phyloP scores from a whole-genome alignment of 2,797 vertebrate genomes.

The Siniperca scherzeri region DNA sequence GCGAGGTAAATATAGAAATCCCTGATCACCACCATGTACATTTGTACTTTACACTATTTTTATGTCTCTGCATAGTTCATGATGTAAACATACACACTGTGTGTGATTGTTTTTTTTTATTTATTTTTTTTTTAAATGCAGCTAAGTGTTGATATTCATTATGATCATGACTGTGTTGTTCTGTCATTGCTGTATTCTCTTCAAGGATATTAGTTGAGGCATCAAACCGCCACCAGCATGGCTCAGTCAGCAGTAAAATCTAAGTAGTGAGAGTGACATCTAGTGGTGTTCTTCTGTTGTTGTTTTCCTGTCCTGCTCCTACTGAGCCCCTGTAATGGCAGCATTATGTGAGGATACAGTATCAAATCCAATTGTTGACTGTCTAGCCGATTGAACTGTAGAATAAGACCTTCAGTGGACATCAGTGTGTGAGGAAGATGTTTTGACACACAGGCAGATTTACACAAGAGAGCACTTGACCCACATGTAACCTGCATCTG shows the following conservation, averaged over 20 bases:
- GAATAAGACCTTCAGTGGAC: not conserved
- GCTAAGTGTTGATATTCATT: slow-evolving; percentile 45
- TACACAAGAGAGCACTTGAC: slow-evolving; percentile 14
- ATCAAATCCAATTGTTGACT: not conserved
- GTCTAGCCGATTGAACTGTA: not conserved
- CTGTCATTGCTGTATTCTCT: slow-evolving; percentile 45
- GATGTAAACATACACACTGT: slow-evolving; percentile 1
- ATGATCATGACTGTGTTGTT: slow-evolving; percentile 47
- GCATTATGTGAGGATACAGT: not conserved
- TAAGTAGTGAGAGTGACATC: slow-evolving; percentile 76
- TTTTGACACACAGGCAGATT: slow-evolving; percentile 25
- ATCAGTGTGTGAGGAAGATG: not conserved
- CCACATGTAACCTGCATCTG: not conserved
- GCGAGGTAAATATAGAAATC: not conserved
- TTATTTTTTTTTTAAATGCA: not conserved
- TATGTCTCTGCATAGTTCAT: slow-evolving; percentile 28
- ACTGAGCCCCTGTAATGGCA: slow-evolving; percentile 6
- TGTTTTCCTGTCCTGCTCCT: not conserved
- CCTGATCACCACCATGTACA: slow-evolving; percentile 37
- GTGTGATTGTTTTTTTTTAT: not conserved
- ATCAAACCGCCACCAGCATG: slow-evolving; percentile 8
- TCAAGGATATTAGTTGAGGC: slow-evolving; percentile 23
- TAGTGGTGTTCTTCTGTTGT: slow-evolving; percentile 62
- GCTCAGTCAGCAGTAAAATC: slow-evolving; percentile 41
- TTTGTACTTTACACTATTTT: slow-evolving; percentile 19